Conservation (phyloP, 2,888 invertebrate species). For the Eilema sororculum region DNA sequence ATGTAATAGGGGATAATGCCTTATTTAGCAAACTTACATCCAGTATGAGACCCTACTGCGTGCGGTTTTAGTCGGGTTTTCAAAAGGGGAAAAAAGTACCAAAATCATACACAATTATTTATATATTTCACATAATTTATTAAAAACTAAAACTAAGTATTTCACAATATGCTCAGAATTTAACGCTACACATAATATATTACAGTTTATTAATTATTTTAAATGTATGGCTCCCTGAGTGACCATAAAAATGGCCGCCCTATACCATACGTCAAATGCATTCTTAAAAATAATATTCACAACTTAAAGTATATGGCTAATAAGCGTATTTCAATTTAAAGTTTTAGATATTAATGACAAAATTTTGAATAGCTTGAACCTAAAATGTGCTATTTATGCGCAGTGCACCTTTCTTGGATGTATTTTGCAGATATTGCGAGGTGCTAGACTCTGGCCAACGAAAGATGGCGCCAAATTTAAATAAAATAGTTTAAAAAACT, state of each 20-base stretch:
- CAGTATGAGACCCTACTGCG: no score
- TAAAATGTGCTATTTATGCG: no score
- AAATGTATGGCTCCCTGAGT: constrained; percentile 26
- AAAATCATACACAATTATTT: constrained; percentile 3
- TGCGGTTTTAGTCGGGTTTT: no score
- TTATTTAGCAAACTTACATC: no score
- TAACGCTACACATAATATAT: constrained; percentile 48
- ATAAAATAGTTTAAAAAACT: no score
- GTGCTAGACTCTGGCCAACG: no score
- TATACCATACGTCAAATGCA: constrained; percentile 28
- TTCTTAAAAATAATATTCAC: constrained; percentile 43
- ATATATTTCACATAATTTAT: constrained; percentile 53
- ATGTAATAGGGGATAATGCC: no score
- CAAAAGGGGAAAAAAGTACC: no score
- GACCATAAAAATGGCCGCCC: not conserved
- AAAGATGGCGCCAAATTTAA: no score
- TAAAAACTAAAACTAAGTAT: constrained; percentile 46
- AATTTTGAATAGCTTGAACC: no score
- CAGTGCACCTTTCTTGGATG: no score
- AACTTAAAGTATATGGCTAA: constrained; percentile 34
- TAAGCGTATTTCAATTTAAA: constrained; percentile 44
- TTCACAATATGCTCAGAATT: constrained; percentile 43
- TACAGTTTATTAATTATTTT: constrained; percentile 41
- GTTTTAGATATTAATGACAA: constrained; percentile 14
- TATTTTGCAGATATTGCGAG: no score